phyloP scores from a whole-genome alignment of 2,888 invertebrate species.

The Sepiola atlantica region DNA sequence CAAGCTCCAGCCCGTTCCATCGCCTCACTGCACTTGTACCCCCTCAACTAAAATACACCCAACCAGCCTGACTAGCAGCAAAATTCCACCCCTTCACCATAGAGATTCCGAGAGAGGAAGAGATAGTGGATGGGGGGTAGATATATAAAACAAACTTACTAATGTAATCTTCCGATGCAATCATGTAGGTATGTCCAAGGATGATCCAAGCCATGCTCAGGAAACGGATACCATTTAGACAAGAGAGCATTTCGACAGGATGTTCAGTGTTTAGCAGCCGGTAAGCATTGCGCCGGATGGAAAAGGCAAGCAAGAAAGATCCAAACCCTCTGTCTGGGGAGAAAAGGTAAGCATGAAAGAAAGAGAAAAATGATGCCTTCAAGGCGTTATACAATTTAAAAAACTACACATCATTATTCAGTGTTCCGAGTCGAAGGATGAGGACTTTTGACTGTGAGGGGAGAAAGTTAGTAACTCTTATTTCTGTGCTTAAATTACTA shows the following conservation, averaged over 20 bases:
- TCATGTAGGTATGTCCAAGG: slow-evolving; percentile 67
- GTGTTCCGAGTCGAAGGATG: no score
- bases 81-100: no score
- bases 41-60: no score
- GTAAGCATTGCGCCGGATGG: slow-evolving; percentile 59
- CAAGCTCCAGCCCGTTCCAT: no score
- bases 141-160: slow-evolving; percentile 51
- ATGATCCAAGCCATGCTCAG: slow-evolving; percentile 70
- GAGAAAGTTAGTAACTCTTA: no score
- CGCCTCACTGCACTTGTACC: no score
- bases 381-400: no score
- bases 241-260: slow-evolving; percentile 75
- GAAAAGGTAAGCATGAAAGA: neutral
- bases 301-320: slow-evolving; percentile 58
- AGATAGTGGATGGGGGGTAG: neutral
- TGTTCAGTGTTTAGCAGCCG: slow-evolving; percentile 57
- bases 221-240: slow-evolving; percentile 83
- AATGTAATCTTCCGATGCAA: slow-evolving; percentile 58
- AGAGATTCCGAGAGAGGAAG: no score
- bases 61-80: no score
- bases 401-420: no score
- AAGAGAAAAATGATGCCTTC: neutral
- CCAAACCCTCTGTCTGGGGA: neutral
- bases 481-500: no score
- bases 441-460: no score